Evolutionary conservation across 2,797 vertebrate genomes (phyloP).

Genomic region (Peromyscus nudipes): DNA sequence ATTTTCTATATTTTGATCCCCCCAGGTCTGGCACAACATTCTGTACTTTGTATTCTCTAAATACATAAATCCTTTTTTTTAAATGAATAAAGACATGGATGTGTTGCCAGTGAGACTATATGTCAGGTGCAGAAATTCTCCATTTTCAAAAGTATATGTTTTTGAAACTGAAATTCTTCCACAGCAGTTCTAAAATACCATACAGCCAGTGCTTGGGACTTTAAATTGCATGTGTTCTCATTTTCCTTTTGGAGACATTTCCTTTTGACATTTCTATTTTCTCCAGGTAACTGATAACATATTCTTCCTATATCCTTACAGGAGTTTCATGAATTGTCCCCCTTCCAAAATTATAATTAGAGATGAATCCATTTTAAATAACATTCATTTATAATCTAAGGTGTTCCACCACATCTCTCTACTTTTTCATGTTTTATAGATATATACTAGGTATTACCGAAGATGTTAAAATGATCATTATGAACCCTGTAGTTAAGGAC

Average conservation of each 20-base stretch:
- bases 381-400: background rate
- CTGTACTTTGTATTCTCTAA: background rate
- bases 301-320: background rate
- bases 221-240: slow-evolving; percentile 23
- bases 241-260: slow-evolving; percentile 28
- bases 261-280: slow-evolving; percentile 4
- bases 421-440: background rate
- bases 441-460: background rate
- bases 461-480: background rate
- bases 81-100: slow-evolving; percentile 17
- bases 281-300: background rate
- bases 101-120: background rate
- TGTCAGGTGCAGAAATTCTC: background rate
- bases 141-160: slow-evolving; percentile 16
- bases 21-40: background rate
- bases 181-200: background rate
- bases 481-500: background rate
- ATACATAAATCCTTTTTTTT: background rate
- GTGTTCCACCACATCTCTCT: background rate
- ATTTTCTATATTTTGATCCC: slow-evolving; percentile 2
- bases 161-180: background rate
- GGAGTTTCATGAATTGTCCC: slow-evolving; percentile 6
- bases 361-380: slow-evolving; percentile 51
- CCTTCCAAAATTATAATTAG: slow-evolving; percentile 60
- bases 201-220: background rate